Conservation (phyloP, 2,113 vertebrate species). For the Entomyzon cyanotis region DNA sequence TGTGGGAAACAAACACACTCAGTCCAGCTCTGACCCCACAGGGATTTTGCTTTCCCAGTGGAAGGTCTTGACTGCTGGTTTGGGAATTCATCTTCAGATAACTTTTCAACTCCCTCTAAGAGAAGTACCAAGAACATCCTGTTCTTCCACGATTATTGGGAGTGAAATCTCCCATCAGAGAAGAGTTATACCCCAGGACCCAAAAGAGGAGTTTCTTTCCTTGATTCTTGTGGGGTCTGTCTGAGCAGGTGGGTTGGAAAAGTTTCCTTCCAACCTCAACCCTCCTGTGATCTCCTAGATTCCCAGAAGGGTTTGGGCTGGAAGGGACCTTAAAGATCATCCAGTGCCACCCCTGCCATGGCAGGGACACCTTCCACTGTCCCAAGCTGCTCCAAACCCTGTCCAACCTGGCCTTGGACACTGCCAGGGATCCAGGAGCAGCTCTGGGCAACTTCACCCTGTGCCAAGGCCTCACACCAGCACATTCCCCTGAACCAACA, state of each 20-base stretch:
- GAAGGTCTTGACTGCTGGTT: not conserved
- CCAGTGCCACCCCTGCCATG: not conserved
- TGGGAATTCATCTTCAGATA: not conserved
- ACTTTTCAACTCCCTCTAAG: not conserved
- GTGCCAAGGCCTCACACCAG: not conserved
- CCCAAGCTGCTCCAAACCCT: not conserved
- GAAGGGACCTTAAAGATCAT: not conserved
- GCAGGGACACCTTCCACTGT: not conserved
- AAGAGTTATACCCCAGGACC: not conserved
- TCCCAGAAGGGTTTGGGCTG: not conserved
- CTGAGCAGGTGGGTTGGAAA: not conserved
- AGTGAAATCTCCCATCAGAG: not conserved
- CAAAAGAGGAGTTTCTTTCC: not conserved
- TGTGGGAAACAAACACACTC: not conserved
- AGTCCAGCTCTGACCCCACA: not conserved
- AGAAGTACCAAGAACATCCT: not conserved
- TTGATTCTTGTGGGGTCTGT: not conserved
- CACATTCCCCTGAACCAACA: not conserved
- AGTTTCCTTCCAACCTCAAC: not conserved
- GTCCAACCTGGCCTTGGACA: not conserved
- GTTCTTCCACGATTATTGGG: accelerated
- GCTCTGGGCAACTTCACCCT: not conserved
- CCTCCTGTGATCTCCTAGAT: not conserved
- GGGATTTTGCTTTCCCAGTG: not conserved
- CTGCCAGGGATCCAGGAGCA: not conserved